These are phyloP conservation scores for Sarcoramphus papa DNA, from an alignment of 2,797 vertebrate species.

Conservation along the genomic window DNA sequence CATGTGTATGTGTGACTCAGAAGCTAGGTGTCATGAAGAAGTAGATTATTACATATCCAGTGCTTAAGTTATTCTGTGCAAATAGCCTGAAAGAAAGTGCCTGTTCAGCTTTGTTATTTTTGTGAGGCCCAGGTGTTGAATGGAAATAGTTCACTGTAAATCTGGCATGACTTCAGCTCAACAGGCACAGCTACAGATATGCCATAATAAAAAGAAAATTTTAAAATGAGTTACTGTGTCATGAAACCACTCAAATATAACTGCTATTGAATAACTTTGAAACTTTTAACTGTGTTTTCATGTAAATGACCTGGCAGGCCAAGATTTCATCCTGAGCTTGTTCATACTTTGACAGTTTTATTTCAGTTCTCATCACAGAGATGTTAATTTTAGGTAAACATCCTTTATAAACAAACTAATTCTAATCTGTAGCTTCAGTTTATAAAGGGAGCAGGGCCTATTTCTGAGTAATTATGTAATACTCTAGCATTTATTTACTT, in stretches of 20 bases:
- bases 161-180: neutral
- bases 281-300: neutral
- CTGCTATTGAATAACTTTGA: neutral
- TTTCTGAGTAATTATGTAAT: neutral
- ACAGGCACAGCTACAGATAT: neutral
- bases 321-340: neutral
- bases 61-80: neutral
- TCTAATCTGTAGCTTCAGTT: neutral
- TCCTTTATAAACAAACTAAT: neutral
- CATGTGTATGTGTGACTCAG: neutral
- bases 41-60: neutral
- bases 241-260: neutral
- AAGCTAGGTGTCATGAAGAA: neutral
- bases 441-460: neutral
- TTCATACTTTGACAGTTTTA: neutral
- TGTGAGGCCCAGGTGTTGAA: neutral
- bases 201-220: neutral
- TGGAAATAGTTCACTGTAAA: neutral
- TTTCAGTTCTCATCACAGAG: neutral
- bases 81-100: neutral
- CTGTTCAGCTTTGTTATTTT: neutral
- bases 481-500: neutral
- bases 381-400: neutral
- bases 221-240: neutral
- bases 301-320: neutral